Base-by-base conservation (phyloP, 2,797 vertebrate genomes). In the Halcyon smyrnensis region DNA sequence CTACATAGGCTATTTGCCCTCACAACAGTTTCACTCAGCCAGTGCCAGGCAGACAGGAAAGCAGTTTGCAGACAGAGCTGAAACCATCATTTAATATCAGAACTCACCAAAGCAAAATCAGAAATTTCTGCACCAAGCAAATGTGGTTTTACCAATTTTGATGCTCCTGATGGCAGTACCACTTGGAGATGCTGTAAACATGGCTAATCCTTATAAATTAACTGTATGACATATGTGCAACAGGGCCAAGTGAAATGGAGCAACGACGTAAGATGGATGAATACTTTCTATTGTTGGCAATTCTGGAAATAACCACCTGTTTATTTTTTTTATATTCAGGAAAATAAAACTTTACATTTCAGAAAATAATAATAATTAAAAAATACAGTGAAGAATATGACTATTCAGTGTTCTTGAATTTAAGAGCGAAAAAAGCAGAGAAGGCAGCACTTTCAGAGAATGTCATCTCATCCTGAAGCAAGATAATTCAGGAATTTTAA, bases 1-100 rank as follows among this genome's bases (percentile, higher is more conserved):
- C 32, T 56, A 9, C 2, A 1, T 34, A 50, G 0, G 0, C 2
- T 32, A 2, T 54, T 41, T 37, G 17, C 6, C 18, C 6, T 67
- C 21, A 20, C 2, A 8, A 21, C 5, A 43, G 5, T 57, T 32
- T 39, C 19, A 10, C n/a, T 48, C 37, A 43, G 14, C 5, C 36
- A 20, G 8, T 48, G 30, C 17, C 41, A 67, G 25, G 3, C 15
- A 54, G 46, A 11, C 17, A 79, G 25, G 71, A 88, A 20, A 60
- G 11, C 7, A 56, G 19, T 12, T 3, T 24, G 3, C 8, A 85
- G 34, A 32, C 10, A 41, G 15, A 75, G 57, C 25, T 53, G 86
- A 63, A 79, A 7, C 1, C 15, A 37, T 6, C 1, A 0, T 5
- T 63, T 64, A 10, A 16, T 20, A 28, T 41, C 71, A 80, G 57